These are phyloP conservation scores for Merluccius polli DNA, from an alignment of 2,797 vertebrate genomes.

Conservation along the genomic window DNA sequence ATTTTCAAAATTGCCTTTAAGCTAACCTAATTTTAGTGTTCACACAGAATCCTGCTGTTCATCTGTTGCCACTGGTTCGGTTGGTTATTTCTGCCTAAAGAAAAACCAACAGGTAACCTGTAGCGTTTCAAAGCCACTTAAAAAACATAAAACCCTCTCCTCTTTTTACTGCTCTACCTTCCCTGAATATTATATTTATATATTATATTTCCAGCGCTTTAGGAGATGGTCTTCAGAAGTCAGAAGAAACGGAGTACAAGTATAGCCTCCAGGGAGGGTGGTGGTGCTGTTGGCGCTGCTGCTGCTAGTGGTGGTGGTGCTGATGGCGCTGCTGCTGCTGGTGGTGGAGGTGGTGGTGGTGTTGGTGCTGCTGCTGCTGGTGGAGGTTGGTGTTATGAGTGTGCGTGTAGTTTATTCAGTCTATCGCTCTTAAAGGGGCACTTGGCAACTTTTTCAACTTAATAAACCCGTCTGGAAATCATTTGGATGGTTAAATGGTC, in stretches of 20 bases:
- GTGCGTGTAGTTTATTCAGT: constrained; percentile 51
- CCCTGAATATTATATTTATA: not conserved
- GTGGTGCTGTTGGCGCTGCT: no score
- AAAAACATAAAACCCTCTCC: not conserved
- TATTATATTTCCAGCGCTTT: not conserved
- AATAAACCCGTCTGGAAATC: no score
- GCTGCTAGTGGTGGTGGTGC: no score
- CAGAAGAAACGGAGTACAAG: no score
- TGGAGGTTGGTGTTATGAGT: not conserved
- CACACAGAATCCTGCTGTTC: not conserved
- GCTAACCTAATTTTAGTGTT: not conserved
- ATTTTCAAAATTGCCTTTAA: not conserved
- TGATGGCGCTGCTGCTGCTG: no score
- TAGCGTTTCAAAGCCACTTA: not conserved
- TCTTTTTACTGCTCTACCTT: not conserved
- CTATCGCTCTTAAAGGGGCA: constrained; percentile 42
- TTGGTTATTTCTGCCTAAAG: not conserved
- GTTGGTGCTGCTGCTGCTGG: no score
- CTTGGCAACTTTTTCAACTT: no score
- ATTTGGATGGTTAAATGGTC: no score
- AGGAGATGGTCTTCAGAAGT: not conserved
- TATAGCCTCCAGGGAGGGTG: no score
- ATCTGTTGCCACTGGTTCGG: not conserved
- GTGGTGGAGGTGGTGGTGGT: not conserved
- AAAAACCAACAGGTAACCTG: not conserved